Percentiles rank a stretch among this genome's conserved stretches.
Evolutionary conservation across 2,113 vertebrate genomes (phyloP).

Genomic region (Isichthys henryi): DNA sequence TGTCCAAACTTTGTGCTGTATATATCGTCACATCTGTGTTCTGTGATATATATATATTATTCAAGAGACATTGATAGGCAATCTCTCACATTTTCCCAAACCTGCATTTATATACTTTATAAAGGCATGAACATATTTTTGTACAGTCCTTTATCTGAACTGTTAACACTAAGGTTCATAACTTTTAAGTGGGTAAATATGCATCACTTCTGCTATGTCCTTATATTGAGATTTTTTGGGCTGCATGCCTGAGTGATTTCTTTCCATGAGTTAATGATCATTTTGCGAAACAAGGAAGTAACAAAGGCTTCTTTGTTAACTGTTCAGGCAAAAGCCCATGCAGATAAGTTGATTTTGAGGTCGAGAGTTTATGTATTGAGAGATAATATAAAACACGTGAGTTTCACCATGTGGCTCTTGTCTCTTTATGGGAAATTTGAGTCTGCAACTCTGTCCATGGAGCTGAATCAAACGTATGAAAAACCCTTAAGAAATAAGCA

Average conservation of each 20-base stretch:
- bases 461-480: not conserved
- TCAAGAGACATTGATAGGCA: too few relatives aligned
- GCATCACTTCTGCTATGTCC: not conserved
- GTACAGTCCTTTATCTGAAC: not conserved
- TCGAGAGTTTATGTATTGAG: not conserved
- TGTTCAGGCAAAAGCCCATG: not conserved
- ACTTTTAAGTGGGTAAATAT: not conserved
- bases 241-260: not conserved
- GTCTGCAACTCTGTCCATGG: not conserved
- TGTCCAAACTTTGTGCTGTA: too few relatives aligned
- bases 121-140: not conserved
- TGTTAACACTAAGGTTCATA: not conserved
- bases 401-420: not conserved
- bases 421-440: not conserved
- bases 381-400: not conserved
- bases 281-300: slow-evolving; percentile 14
- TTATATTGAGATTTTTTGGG: not conserved
- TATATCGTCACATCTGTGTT: too few relatives aligned
- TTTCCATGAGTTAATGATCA: slow-evolving; percentile 8
- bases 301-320: not conserved
- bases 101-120: not conserved
- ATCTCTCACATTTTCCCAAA: not conserved
- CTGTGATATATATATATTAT: too few relatives aligned
- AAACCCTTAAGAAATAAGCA: not conserved
- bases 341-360: not conserved